These are phyloP conservation scores for Ptyas mucosa DNA, from an alignment of 2,113 vertebrate genomes.

Conservation along the genomic window DNA sequence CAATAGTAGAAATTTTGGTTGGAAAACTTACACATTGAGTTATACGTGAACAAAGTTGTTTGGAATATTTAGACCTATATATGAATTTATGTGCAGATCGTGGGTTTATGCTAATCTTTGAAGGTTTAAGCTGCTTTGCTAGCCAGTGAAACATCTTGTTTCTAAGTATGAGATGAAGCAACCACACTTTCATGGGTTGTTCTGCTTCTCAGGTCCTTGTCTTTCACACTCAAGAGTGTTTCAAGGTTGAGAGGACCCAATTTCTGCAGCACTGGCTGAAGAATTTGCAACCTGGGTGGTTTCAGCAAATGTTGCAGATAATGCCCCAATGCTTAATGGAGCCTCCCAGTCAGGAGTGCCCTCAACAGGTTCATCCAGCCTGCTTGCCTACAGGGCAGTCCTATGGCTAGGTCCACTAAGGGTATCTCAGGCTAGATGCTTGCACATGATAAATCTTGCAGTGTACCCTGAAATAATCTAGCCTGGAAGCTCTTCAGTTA, in stretches of 20 bases:
- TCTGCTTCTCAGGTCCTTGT: neutral
- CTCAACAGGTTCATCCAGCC: neutral
- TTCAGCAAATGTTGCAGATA: neutral
- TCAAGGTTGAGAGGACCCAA: neutral
- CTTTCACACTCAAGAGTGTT: neutral
- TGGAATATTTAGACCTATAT: neutral
- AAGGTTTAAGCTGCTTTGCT: neutral
- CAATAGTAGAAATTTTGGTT: neutral
- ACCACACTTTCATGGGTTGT: neutral
- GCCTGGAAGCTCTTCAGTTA: neutral
- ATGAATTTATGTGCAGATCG: neutral
- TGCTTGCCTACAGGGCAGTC: neutral
- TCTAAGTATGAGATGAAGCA: neutral
- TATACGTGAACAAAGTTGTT: neutral
- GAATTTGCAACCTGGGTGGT: neutral
- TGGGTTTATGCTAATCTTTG: neutral
- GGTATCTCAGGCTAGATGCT: neutral
- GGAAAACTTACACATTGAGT: neutral
- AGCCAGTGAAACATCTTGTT: neutral
- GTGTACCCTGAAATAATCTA: neutral
- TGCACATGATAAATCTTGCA: neutral
- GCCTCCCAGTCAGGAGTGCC: neutral
- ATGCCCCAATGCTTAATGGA: neutral
- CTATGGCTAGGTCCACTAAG: neutral
- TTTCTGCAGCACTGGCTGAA: neutral